Percentiles rank a stretch among this genome's conserved stretches.
Conservation (phyloP, 2,888 invertebrate species). For the Drosophila borealis region DNA sequence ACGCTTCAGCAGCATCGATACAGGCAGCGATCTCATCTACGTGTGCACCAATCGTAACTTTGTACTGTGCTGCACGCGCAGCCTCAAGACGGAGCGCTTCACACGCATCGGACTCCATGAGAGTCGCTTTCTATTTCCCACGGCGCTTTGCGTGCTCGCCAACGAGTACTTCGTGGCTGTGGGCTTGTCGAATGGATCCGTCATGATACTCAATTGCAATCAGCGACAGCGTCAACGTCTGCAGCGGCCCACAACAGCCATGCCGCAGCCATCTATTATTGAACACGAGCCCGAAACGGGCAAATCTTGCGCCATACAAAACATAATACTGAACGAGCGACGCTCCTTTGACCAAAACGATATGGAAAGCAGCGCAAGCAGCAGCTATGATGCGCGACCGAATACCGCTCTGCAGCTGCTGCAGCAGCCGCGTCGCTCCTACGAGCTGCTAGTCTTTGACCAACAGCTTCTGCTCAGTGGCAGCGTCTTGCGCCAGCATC, state of each 20-base stretch:
- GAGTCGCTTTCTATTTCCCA: constrained; percentile 82
- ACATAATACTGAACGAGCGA: constrained; percentile 83
- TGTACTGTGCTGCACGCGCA: constrained; percentile 82
- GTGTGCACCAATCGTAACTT: constrained; percentile 84
- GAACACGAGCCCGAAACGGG: constrained; percentile 64
- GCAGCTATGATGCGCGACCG: constrained; percentile 65
- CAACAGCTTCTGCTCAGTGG: constrained; percentile 82
- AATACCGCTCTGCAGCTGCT: constrained; percentile 73
- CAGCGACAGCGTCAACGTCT: constrained; percentile 52
- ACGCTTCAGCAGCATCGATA: constrained; percentile 82
- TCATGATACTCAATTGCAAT: constrained; percentile 82
- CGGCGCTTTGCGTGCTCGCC: constrained; percentile 78
- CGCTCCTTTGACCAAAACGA: constrained; percentile 58
- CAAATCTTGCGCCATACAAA: constrained; percentile 85
- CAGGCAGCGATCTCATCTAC: constrained; percentile 79
- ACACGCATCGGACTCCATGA: constrained; percentile 79
- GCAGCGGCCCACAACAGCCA: constrained; percentile 44
- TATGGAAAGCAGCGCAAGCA: background rate
- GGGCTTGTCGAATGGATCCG: constrained; percentile 84
- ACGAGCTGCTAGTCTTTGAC: constrained; percentile 79
- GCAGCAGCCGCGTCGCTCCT: constrained; percentile 74
- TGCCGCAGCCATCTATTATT: constrained; percentile 22
- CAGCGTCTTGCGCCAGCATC: constrained; percentile 78
- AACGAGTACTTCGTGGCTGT: constrained; percentile 82
- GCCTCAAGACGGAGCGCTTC: constrained; percentile 80